Base-by-base conservation (phyloP, 2,113 vertebrate genomes). In the Grallaria varia region DNA sequence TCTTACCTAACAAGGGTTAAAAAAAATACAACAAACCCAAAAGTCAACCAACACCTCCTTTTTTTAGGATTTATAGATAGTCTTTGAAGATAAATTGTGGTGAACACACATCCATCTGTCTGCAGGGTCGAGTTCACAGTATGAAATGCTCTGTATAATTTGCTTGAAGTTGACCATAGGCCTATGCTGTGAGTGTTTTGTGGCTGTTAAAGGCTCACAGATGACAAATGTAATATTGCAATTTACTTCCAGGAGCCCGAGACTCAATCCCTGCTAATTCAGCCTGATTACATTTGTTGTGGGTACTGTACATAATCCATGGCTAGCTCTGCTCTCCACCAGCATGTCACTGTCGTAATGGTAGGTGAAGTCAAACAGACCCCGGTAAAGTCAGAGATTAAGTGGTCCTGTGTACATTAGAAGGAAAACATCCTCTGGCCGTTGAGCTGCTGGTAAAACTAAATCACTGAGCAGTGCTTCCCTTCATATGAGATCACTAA, bases 341-440 rank as follows among this genome's bases (percentile, higher is more conserved):
- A 84, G 4, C 72, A 73, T 55, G 47, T 72, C 80, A 45, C n/a
- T 90, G 59, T 93, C 90, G 72, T 97, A 95, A 93, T 84, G 76
- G 76, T 73, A 89, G 60, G 53, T 92, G 92, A 97, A 92, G 69
- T 86, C 77, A 90, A 89, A 89, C 92, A 96, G 83, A 93, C 56
- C 73, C 45, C 47, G 35, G 16, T 67, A 68, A 78, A 84, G n/a
- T 22, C 78, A 55, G 76, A 84, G 80, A 89, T 93, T 89, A 93
- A 96, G 71, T 69, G 90, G n/a, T 81, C 31, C 64, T 75, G 25
- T 58, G 24, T 81, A 35, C 1, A 1, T 82, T 84, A 94, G 64
- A 84, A 84, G 56, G 49, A 81, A 95, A 88, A 74, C 64, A 81
- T 80, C 27, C 63, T 67, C 27, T 59, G 82, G 63, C 91, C 25